Evolutionary conservation across 1,140 invertebrate species (phyloP).

Genomic region (Oryzaephilus surinamensis): DNA sequence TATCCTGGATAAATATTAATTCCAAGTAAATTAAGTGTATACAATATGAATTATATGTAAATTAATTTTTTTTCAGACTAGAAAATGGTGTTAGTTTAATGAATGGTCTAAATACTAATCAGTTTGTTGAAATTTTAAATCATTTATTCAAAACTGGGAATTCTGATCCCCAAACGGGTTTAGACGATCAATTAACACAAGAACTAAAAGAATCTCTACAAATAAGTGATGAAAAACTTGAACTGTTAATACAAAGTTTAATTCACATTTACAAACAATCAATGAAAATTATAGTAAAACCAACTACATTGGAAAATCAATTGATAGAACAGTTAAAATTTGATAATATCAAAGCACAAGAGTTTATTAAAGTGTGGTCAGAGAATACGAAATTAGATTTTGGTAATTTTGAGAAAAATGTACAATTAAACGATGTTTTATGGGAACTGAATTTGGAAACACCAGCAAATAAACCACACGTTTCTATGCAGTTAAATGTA

Average conservation of each 20-base stretch:
- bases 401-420: constrained; percentile 26
- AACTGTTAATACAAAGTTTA: constrained; percentile 26
- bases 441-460: constrained; percentile 30
- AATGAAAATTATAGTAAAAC: constrained; percentile 28
- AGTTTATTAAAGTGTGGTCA: constrained; percentile 30
- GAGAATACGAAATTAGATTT: constrained; percentile 22
- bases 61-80: constrained; percentile 20
- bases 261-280: constrained; percentile 27
- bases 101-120: constrained; percentile 19
- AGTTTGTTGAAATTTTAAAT: constrained; percentile 19
- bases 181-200: constrained; percentile 19
- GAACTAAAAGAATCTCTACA: constrained; percentile 21
- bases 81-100: constrained; percentile 22
- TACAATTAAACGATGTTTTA: constrained; percentile 21
- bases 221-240: constrained; percentile 16
- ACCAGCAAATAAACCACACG: constrained; percentile 18
- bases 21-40: constrained; percentile 15
- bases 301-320: constrained; percentile 25
- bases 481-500: constrained; percentile 22
- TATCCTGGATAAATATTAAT: constrained; percentile 20
- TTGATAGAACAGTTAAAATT: constrained; percentile 24
- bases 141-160: constrained; percentile 17
- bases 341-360: constrained; percentile 25
- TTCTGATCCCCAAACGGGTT: no score
- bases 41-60: no score